Evolutionary conservation across 2,888 invertebrate species (phyloP).

Genomic region (Agapetus fuscipes): DNA sequence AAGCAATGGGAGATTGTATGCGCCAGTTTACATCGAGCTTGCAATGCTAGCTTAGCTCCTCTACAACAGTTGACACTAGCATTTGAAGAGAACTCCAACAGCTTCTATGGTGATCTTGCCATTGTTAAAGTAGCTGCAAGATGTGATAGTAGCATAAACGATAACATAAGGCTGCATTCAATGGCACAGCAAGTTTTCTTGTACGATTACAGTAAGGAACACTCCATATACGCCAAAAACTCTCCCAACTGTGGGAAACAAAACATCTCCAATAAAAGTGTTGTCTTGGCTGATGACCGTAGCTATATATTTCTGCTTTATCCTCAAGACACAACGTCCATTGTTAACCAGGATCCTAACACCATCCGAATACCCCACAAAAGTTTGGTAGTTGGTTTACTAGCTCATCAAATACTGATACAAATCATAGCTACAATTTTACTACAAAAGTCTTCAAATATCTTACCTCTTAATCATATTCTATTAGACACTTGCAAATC

Average conservation of each 20-base stretch:
- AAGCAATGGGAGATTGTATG: constrained; percentile 83
- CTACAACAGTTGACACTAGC: constrained; percentile 81
- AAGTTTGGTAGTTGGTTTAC: constrained; percentile 76
- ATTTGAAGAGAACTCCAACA: constrained; percentile 85
- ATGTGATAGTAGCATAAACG: constrained; percentile 74
- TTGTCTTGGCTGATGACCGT: constrained; percentile 63
- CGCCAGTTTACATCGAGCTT: constrained; percentile 71
- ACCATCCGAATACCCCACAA: constrained; percentile 80
- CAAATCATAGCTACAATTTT: constrained; percentile 84
- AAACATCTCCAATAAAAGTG: constrained; percentile 25
- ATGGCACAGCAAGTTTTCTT: constrained; percentile 82
- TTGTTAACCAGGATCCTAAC: constrained; percentile 65
- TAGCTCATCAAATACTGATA: constrained; percentile 87
- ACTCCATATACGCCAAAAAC: constrained; percentile 16
- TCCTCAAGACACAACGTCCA: constrained; percentile 60
- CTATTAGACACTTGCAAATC: constrained; percentile 44
- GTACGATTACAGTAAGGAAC: constrained; percentile 42
- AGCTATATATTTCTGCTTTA: constrained; percentile 85
- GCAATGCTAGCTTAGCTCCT: constrained; percentile 78
- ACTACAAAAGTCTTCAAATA: constrained; percentile 60
- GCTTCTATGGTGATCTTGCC: constrained; percentile 87
- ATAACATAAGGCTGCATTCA: constrained; percentile 75
- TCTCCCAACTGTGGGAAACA: constrained; percentile 10
- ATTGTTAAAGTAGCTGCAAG: constrained; percentile 91
- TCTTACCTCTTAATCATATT: constrained; percentile 55